These are phyloP conservation scores for Eurytoma californica DNA, from an alignment of 2,888 invertebrate species.

Conservation along the genomic window DNA sequence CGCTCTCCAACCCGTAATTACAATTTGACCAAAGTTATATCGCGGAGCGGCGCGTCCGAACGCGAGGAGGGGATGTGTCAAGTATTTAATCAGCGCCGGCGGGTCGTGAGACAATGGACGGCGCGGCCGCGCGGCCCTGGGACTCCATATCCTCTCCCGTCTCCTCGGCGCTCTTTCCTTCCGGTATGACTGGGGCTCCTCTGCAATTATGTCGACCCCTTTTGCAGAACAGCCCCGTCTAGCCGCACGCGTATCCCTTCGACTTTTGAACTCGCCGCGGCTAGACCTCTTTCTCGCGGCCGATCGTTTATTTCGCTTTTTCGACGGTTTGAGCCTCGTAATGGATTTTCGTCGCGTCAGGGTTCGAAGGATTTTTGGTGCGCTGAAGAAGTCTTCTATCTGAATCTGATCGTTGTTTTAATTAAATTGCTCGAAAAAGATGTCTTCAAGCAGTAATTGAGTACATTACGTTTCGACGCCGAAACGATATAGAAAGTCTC, in stretches of 20 bases:
- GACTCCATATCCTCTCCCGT: slow-evolving; percentile 34
- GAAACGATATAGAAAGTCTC: no score
- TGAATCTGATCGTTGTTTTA: no score
- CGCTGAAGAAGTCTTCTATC: no score
- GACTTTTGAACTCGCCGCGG: no score
- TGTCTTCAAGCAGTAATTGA: no score
- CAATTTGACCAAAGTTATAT: slow-evolving; percentile 74
- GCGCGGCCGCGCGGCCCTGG: slow-evolving; percentile 34
- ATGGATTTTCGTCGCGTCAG: no score
- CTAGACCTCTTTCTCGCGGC: background rate
- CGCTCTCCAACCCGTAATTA: slow-evolving; percentile 67
- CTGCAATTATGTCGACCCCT: slow-evolving; percentile 72
- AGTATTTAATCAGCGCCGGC: slow-evolving; percentile 73
- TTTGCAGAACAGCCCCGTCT: slow-evolving; percentile 64
- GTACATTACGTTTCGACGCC: no score
- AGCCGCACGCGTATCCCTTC: background rate
- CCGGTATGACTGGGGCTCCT: slow-evolving; percentile 66
- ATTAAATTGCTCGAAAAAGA: no score
- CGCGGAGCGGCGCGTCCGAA: slow-evolving; percentile 51
- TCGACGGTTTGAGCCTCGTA: background rate
- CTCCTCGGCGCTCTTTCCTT: slow-evolving; percentile 57
- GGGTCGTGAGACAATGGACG: slow-evolving; percentile 70
- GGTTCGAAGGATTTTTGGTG: no score
- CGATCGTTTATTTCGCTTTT: background rate
- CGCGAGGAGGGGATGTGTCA: slow-evolving; percentile 70